Base-by-base conservation (phyloP, 2,888 invertebrate genomes). In the Tipula vernalis region DNA sequence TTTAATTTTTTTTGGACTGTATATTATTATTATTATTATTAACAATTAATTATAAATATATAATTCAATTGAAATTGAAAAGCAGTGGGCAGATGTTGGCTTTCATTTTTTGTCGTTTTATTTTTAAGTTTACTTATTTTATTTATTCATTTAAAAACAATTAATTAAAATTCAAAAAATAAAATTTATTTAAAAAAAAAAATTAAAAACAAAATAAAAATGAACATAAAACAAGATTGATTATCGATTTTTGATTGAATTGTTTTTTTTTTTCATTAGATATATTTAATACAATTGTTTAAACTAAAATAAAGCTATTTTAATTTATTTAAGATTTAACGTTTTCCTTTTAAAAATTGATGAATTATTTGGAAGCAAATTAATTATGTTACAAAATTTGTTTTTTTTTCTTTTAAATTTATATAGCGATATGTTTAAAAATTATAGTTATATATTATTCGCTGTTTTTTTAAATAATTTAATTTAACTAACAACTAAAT, bases 161-260 rank as follows among this genome's bases (percentile, higher is more conserved):
- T 28, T 57, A 57, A 57, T 71, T 28, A 28, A 71, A 71, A 28
- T 18, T 44, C n/a, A 3, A 71, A 71, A 71, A 71, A 13, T 71
- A 28, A 71, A 39, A 6, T 39, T 39, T 39, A 6, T 28, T 18
- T 12, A 71, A 71, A 57, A 18, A 57, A 57, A 57, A 18, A 71
- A 51, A 51, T 71, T 28, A 71, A 28, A 28, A 71, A 28, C 28
- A 83, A 83, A 83, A 36, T 83, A 83, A 12, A 83, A 12, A 83
- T 36, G 3, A 84, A 84, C 39, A 83, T 28, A 28, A 84, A 12
- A 84, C n/a, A 84, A 36, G n/a, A 84, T 39, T 84, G 84, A 84
- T 84, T 84, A 84, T 84, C 84, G 41, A 39, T 36, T 84, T 39
- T 84, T 84, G 84, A 84, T 84, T 84, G 84, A 84, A 84, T 83